phyloP scores from a whole-genome alignment of 2,888 invertebrate species.

The Cenopis cana region DNA sequence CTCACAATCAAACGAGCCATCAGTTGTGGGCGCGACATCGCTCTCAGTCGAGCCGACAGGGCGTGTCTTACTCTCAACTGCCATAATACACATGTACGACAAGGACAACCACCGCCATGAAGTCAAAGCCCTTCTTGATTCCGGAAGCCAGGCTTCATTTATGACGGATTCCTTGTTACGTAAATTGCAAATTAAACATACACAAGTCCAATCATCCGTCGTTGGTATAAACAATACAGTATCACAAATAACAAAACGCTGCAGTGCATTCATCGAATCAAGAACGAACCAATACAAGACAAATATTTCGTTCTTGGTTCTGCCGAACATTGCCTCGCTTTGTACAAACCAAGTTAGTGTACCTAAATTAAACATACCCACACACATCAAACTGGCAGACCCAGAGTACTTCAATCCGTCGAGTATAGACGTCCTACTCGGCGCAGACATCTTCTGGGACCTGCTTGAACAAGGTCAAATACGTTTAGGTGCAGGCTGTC shows the following conservation, averaged over 20 bases:
- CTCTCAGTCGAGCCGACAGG: constrained; percentile 26
- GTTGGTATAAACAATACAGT: constrained; percentile 18
- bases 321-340: constrained; percentile 21
- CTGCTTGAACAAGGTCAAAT: constrained; percentile 20
- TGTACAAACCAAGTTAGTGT: constrained; percentile 8
- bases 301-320: constrained; percentile 16
- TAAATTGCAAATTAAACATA: constrained; percentile 21
- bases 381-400: constrained; percentile 20
- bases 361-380: constrained; percentile 23
- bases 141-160: constrained; percentile 14
- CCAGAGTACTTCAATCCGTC: constrained; percentile 16
- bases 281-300: constrained; percentile 15
- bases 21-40: constrained; percentile 21
- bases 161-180: constrained; percentile 31
- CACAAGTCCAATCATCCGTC: constrained; percentile 21
- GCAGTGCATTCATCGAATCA: constrained; percentile 17
- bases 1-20: constrained; percentile 3
- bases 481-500: constrained; percentile 15
- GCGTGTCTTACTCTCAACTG: constrained; percentile 19
- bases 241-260: constrained; percentile 19
- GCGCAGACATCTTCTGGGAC: constrained; percentile 26
- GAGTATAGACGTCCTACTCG: constrained; percentile 18
- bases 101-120: constrained; percentile 27
- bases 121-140: constrained; percentile 19
- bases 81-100: constrained; percentile 25